Percentiles rank a stretch among this genome's conserved stretches.
phyloP scores from a whole-genome alignment of 2,113 vertebrate species.

The Aleadryas rufinucha region DNA sequence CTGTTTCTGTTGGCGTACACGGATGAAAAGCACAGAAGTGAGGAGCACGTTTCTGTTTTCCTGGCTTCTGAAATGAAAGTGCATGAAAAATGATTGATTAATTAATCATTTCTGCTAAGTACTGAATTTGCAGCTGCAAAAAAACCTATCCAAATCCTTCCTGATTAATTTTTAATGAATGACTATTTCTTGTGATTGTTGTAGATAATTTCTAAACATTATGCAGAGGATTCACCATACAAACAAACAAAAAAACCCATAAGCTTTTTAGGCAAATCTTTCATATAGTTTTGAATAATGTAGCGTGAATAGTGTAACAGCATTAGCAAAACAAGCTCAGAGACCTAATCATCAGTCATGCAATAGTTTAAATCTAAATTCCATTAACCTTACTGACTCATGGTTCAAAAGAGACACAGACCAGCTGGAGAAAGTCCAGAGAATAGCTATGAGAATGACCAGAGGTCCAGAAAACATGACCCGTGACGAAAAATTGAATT shows the following conservation, averaged over 20 bases:
- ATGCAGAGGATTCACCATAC: not conserved
- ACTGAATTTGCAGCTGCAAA: not conserved
- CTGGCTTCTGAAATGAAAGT: not conserved
- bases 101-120: not conserved
- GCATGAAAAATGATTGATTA: not conserved
- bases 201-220: not conserved
- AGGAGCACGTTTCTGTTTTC: not conserved
- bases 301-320: not conserved
- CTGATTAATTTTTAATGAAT: not conserved
- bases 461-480: not conserved
- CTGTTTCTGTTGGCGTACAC: not conserved
- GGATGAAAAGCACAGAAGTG: not conserved
- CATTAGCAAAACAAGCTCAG: not conserved
- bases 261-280: not conserved
- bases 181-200: not conserved
- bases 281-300: not conserved
- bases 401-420: not conserved
- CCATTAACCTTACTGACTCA: slow-evolving; percentile 5
- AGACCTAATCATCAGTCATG: not conserved
- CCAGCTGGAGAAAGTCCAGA: not conserved
- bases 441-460: not conserved
- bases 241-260: not conserved
- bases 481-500: not conserved
- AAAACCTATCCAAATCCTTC: not conserved
- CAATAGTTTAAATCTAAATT: not conserved